These are phyloP conservation scores for Clarias pachynema DNA, from an alignment of 2,797 vertebrate species.

Conservation along the genomic window DNA sequence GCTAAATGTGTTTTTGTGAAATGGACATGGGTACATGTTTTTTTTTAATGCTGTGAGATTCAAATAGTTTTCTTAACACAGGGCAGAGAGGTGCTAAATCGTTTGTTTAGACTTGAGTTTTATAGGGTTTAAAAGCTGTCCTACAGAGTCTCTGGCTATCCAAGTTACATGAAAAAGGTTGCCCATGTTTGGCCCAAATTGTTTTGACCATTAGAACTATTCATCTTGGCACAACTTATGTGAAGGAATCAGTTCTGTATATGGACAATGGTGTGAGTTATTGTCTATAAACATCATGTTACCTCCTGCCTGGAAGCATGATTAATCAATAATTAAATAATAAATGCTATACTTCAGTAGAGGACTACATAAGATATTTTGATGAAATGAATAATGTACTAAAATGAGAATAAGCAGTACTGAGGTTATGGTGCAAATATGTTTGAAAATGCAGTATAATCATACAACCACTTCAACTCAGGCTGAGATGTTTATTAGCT, in stretches of 20 bases:
- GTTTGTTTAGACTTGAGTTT: neutral
- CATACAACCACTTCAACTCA: neutral
- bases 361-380: neutral
- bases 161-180: neutral
- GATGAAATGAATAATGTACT: neutral
- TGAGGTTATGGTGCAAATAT: neutral
- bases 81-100: neutral
- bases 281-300: neutral
- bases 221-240: neutral
- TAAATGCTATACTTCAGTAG: neutral
- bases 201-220: neutral
- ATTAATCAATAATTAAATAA: neutral
- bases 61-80: neutral
- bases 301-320: neutral
- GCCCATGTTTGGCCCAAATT: neutral
- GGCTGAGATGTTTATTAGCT: neutral
- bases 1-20: neutral
- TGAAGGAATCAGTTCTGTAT: neutral
- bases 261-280: neutral
- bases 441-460: conserved; percentile 2
- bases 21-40: neutral
- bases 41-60: neutral
- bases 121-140: neutral
- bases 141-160: neutral
- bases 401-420: neutral